Evolutionary conservation across 2,888 invertebrate genomes (phyloP).

Genomic region (Pharmacophagus antenor): DNA sequence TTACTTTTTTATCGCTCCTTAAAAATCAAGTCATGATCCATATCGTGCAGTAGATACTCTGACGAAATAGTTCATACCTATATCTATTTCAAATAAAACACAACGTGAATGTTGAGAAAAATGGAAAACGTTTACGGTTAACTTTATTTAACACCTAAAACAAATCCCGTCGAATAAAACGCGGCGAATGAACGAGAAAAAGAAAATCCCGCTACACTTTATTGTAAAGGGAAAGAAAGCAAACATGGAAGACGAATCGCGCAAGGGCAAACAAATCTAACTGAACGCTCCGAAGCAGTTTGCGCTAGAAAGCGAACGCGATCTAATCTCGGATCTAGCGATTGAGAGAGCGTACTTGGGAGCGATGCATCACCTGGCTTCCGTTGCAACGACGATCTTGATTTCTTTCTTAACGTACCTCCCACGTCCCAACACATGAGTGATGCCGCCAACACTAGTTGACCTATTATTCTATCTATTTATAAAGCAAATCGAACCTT

Average conservation of each 20-base stretch:
- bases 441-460: slow-evolving; percentile 50
- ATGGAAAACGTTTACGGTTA: slow-evolving; percentile 14
- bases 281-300: slow-evolving; percentile 55
- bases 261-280: slow-evolving; percentile 54
- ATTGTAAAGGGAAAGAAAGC: slow-evolving; percentile 33
- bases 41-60: neutral
- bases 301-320: slow-evolving; percentile 62
- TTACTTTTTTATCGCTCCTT: too few species aligned
- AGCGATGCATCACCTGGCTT: slow-evolving; percentile 77
- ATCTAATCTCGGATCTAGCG: slow-evolving; percentile 68
- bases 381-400: slow-evolving; percentile 75
- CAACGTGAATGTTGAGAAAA: neutral
- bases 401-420: slow-evolving; percentile 72
- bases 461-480: slow-evolving; percentile 46
- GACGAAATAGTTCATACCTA: neutral
- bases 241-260: slow-evolving; percentile 36
- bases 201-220: slow-evolving; percentile 34
- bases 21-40: too few species aligned
- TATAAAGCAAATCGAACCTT: slow-evolving; percentile 30
- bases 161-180: slow-evolving; percentile 24
- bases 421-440: slow-evolving; percentile 66
- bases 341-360: slow-evolving; percentile 62
- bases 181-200: slow-evolving; percentile 26
- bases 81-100: neutral
- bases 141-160: slow-evolving; percentile 29